These are phyloP conservation scores for Actinernus sp. DNA, from an alignment of 92 coral and sea anemone species.

Conservation along the genomic window DNA sequence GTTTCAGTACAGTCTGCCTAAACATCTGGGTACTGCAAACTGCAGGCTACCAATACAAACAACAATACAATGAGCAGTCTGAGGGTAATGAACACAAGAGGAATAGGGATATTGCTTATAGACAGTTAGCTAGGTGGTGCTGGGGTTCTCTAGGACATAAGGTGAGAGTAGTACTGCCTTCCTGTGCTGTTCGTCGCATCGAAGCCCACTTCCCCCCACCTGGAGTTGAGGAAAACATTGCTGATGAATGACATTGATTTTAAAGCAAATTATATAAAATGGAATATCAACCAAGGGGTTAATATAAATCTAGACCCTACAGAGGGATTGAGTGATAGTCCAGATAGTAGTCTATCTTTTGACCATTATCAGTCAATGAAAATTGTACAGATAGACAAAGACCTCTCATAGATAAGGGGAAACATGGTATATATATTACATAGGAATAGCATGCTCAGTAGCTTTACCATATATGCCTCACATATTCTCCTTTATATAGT, in stretches of 20 bases:
- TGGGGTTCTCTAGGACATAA: conserved; percentile 30
- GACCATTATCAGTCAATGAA: too few relatives aligned
- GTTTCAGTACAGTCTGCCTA: conserved; percentile 17
- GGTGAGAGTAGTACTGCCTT: conserved; percentile 13
- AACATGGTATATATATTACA: too few relatives aligned
- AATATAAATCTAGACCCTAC: too few relatives aligned
- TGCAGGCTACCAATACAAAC: conserved; percentile 27
- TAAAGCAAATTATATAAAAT: not conserved
- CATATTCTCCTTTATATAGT: too few relatives aligned
- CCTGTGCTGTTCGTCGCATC: conserved; percentile 33
- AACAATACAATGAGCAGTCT: conserved; percentile 9
- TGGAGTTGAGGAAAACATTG: conserved; percentile 29
- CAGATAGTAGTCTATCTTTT: too few relatives aligned
- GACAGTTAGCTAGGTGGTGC: conserved; percentile 29
- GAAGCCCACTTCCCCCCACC: conserved; percentile 34
- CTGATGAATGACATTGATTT: conserved; percentile 14
- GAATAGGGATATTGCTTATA: conserved; percentile 35
- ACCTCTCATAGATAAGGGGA: too few relatives aligned
- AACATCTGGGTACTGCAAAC: conserved; percentile 20
- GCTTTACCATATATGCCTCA: too few relatives aligned
- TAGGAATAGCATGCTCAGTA: too few relatives aligned
- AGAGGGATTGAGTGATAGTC: too few relatives aligned
- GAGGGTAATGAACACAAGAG: conserved; percentile 11
- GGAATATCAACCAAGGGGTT: too few relatives aligned
- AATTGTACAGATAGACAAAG: too few relatives aligned